Conservation (phyloP, 2,888 invertebrate species). For the Cryptocephalus primarius region DNA sequence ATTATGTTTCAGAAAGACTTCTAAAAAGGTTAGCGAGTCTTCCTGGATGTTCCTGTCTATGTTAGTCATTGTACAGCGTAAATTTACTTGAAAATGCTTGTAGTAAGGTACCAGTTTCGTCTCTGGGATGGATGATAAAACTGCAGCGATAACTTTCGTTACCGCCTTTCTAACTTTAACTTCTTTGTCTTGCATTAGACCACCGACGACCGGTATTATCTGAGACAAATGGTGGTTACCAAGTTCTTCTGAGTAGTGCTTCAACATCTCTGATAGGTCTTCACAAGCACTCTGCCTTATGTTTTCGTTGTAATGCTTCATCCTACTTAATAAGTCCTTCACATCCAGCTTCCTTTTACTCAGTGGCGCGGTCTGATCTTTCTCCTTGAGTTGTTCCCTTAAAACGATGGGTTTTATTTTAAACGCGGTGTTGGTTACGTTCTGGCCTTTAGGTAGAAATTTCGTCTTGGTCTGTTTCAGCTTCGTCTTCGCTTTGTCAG, state of each 20-base stretch:
- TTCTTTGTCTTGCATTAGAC: conserved; percentile 63
- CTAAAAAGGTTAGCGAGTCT: conserved; percentile 70
- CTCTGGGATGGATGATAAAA: conserved; percentile 32
- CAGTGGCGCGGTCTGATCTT: conserved; percentile 43
- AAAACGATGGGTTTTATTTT: conserved; percentile 82
- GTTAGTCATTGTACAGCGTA: conserved; percentile 85
- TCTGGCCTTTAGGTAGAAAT: conserved; percentile 74
- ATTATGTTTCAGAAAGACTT: conserved; percentile 58
- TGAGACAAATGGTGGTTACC: conserved; percentile 43
- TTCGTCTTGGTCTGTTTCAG: conserved; percentile 56
- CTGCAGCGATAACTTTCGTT: conserved; percentile 44
- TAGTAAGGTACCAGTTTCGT: conserved; percentile 61
- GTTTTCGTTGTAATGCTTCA: conserved; percentile 65
- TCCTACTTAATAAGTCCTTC: conserved; percentile 57
- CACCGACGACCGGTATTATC: conserved; percentile 57
- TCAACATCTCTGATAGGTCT: conserved; percentile 49
- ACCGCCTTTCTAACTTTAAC: conserved; percentile 47
- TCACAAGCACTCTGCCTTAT: conserved; percentile 54
- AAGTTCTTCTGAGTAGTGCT: conserved; percentile 33
- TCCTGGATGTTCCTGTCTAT: conserved; percentile 70
- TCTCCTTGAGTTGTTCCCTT: conserved; percentile 57
- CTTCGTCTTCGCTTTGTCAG: conserved; percentile 84
- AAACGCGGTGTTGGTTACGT: conserved; percentile 81
- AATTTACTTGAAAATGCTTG: conserved; percentile 63
- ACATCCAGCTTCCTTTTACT: conserved; percentile 59